phyloP scores from a whole-genome alignment of 2,113 vertebrate species.

The Lophochroa leadbeateri region DNA sequence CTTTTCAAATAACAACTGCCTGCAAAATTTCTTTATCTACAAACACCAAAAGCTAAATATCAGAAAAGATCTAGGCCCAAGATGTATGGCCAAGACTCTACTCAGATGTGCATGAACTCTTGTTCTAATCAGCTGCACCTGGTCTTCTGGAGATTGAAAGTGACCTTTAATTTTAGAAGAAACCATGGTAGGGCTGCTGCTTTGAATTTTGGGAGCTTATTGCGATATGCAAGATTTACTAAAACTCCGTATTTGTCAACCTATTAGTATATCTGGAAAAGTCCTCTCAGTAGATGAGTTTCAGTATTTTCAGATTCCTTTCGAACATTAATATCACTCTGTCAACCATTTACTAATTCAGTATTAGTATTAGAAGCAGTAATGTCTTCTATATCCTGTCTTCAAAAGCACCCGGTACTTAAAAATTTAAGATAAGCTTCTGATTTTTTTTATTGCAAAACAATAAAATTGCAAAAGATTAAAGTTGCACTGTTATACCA shows the following conservation, averaged over 20 bases:
- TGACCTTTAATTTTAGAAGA: constrained; percentile 32
- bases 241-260: not conserved
- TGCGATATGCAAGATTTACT: not conserved
- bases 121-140: not conserved
- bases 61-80: not conserved
- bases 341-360: not conserved
- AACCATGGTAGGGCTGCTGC: not conserved
- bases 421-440: not conserved
- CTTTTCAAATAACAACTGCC: not conserved
- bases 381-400: not conserved
- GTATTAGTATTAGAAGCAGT: not conserved
- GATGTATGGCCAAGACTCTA: not conserved
- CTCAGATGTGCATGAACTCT: not conserved
- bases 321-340: not conserved
- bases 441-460: not conserved
- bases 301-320: not conserved
- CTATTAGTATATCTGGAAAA: not conserved
- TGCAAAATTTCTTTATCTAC: not conserved
- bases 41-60: constrained; percentile 7
- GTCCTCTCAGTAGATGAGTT: not conserved
- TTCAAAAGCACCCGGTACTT: not conserved
- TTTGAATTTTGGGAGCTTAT: not conserved
- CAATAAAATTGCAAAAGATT: not conserved
- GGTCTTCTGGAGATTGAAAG: not conserved
- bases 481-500: not conserved